Percentiles rank a stretch among this genome's conserved stretches.
Evolutionary conservation across 1,140 invertebrate genomes (phyloP).

Genomic region (Bilobella aurantiaca): DNA sequence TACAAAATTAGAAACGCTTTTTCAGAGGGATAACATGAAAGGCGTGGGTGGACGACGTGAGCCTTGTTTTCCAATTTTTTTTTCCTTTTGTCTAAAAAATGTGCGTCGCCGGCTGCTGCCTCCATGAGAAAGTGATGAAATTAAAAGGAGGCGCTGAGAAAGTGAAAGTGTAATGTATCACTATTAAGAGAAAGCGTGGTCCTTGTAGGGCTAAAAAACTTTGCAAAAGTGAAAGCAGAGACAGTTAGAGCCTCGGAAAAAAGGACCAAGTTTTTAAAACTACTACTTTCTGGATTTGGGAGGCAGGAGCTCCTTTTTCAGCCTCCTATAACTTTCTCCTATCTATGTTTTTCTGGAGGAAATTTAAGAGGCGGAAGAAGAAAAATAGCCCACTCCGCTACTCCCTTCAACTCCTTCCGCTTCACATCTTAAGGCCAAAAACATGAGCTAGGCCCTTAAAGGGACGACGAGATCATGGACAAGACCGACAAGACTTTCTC

Average conservation of each 20-base stretch:
- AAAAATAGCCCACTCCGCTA: neutral
- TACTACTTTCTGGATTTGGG: neutral
- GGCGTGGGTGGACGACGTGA: too few relatives aligned
- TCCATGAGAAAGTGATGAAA: neutral
- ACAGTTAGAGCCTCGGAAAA: neutral
- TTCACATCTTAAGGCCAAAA: neutral
- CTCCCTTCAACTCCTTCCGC: neutral
- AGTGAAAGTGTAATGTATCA: neutral
- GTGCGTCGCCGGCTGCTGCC: neutral
- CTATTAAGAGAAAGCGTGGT: neutral
- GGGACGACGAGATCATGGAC: neutral
- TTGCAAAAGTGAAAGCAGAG: neutral
- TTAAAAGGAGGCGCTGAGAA: neutral
- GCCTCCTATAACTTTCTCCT: neutral
- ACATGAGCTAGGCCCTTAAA: neutral
- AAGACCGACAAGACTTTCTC: neutral
- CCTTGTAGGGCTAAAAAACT: neutral
- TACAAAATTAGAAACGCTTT: too few relatives aligned
- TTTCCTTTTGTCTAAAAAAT: too few relatives aligned
- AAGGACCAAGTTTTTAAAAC: neutral
- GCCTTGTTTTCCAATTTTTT: too few relatives aligned
- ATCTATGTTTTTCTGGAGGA: neutral
- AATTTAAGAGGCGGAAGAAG: slow-evolving; percentile 4
- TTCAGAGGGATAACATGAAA: too few relatives aligned
- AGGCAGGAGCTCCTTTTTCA: neutral